phyloP scores from a whole-genome alignment of 1,140 invertebrate genomes.

The Littorina saxatilis region DNA sequence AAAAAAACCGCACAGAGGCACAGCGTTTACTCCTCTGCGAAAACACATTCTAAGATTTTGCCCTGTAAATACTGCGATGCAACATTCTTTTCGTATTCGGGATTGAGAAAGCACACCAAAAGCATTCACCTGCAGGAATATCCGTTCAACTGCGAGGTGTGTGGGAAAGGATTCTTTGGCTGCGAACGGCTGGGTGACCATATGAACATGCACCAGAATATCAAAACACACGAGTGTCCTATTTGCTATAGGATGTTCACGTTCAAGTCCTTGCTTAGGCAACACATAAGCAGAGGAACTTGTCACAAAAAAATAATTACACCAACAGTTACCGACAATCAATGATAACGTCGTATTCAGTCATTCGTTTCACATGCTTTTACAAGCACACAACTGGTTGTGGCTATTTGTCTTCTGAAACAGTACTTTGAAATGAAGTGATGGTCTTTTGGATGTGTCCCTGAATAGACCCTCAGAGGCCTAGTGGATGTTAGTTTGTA shows the following conservation, averaged over 20 bases:
- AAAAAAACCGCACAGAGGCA: no score
- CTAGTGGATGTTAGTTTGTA: no score
- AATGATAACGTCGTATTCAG: no score
- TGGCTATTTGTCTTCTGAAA: no score
- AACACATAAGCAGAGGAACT: not conserved
- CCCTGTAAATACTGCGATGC: not conserved
- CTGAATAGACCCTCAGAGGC: no score
- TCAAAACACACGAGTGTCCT: not conserved
- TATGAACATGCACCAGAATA: not conserved
- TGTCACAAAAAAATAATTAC: not conserved
- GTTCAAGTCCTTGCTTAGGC: not conserved
- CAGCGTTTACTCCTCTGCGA: no score
- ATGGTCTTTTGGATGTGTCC: no score
- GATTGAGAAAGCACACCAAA: not conserved
- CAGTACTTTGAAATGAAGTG: no score
- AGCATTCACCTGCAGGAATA: not conserved
- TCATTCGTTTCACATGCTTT: no score
- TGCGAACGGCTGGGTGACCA: not conserved
- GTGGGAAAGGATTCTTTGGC: not conserved
- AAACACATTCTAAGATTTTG: not conserved
- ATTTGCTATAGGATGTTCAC: not conserved
- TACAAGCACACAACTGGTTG: no score
- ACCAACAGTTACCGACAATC: not conserved
- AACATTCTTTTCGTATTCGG: not conserved
- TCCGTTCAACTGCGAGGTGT: not conserved